Evolutionary conservation across 2,797 vertebrate genomes (phyloP).

Genomic region (Spinus olivaceus): DNA sequence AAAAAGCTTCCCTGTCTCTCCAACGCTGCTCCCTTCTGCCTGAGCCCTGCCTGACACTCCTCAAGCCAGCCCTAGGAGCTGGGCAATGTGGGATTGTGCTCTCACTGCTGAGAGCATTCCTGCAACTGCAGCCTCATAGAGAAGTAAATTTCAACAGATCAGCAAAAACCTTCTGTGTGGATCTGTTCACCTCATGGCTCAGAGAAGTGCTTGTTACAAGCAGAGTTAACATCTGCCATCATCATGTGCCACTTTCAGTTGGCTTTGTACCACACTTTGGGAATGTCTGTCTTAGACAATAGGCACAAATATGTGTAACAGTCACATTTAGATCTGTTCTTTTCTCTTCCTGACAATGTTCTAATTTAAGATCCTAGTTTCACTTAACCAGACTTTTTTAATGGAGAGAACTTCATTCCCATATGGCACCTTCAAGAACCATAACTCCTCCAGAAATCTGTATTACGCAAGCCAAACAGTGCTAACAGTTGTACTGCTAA

Average conservation of each 20-base stretch:
- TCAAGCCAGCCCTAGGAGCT: neutral
- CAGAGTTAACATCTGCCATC: slow-evolving; percentile 37
- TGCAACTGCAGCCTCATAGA: neutral
- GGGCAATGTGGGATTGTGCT: neutral
- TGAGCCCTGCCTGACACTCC: neutral
- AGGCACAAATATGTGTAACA: slow-evolving; percentile 45
- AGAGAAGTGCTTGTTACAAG: neutral
- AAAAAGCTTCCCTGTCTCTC: neutral
- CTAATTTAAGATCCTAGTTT: slow-evolving; percentile 64
- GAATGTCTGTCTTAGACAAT: slow-evolving; percentile 54
- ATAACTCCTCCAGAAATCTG: slow-evolving; percentile 32
- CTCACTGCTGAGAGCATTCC: neutral
- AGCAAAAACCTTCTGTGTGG: neutral
- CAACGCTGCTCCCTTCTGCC: neutral
- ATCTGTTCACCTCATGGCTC: slow-evolving; percentile 4
- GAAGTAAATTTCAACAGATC: neutral
- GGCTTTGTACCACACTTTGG: neutral
- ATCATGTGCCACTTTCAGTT: slow-evolving; percentile 27
- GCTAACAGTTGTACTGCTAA: slow-evolving; percentile 13
- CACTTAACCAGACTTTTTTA: slow-evolving; percentile 62
- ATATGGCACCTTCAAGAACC: slow-evolving; percentile 55
- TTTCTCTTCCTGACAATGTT: slow-evolving; percentile 56
- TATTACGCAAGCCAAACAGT: slow-evolving; percentile 5
- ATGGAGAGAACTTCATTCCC: slow-evolving; percentile 46
- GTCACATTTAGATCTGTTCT: slow-evolving; percentile 56